Conservation (phyloP, 2,113 vertebrate genomes). For the Xenopus tropicalis region UCB_Xtro_10.0 CM004447.2:16713001-16713500, state of each 20-base stretch:
- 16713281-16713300: not conserved
- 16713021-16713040: not conserved
- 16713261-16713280: not conserved
- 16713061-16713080: not conserved
- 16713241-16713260: not conserved
- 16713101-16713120: not conserved
- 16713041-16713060: not conserved
- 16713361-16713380: not conserved
- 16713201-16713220: not conserved
- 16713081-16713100: not conserved
- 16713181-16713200: not conserved
- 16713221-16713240: not conserved
- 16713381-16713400: not conserved
- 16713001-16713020: not conserved
- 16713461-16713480: not conserved
- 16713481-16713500: slow-evolving; percentile 8
- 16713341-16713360: not conserved
- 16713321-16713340: not conserved
- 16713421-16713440: not conserved
- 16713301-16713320: not conserved
- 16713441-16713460: not conserved
- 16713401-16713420: not conserved
- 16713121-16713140: too few species aligned
- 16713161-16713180: not conserved
- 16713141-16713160: not conserved